phyloP scores from a whole-genome alignment of 2,888 invertebrate genomes.

The Lagria hirta region DNA sequence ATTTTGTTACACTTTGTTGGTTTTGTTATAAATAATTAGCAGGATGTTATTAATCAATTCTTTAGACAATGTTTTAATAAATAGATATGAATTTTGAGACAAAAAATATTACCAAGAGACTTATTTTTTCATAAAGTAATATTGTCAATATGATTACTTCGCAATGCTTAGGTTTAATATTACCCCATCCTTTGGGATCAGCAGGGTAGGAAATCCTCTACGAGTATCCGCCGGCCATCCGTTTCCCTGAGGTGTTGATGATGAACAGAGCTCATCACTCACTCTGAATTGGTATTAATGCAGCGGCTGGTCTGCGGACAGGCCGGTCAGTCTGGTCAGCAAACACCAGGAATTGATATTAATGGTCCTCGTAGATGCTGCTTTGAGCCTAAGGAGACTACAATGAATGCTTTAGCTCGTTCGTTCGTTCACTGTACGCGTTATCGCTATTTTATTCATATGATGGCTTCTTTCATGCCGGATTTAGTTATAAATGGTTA shows the following conservation, averaged over 20 bases:
- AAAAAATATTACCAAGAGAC: too few relatives aligned
- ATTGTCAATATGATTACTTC: too few relatives aligned
- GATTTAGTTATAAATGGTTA: slow-evolving; percentile 52
- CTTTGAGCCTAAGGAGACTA: slow-evolving; percentile 48
- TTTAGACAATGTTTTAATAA: too few relatives aligned
- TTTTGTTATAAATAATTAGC: too few relatives aligned
- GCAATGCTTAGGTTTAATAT: too few relatives aligned
- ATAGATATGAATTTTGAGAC: too few relatives aligned
- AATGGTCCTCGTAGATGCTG: slow-evolving; percentile 48
- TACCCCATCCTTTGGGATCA: slow-evolving; percentile 44
- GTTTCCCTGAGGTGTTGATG: slow-evolving; percentile 52
- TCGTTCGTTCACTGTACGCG: slow-evolving; percentile 39
- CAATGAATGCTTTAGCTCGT: slow-evolving; percentile 43
- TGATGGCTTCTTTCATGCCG: slow-evolving; percentile 47
- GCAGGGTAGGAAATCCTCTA: slow-evolving; percentile 46
- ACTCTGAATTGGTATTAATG: slow-evolving; percentile 56
- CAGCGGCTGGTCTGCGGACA: slow-evolving; percentile 51
- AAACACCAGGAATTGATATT: slow-evolving; percentile 53
- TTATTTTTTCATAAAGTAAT: too few relatives aligned
- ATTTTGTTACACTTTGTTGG: too few relatives aligned
- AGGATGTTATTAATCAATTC: too few relatives aligned
- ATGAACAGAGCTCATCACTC: slow-evolving; percentile 55
- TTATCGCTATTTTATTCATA: slow-evolving; percentile 55
- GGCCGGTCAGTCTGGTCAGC: slow-evolving; percentile 47
- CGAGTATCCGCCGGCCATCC: slow-evolving; percentile 35